These are phyloP conservation scores for Diadema setosum DNA, from an alignment of 35 echinoderm and acorn worm species.

Conservation along the genomic window DNA sequence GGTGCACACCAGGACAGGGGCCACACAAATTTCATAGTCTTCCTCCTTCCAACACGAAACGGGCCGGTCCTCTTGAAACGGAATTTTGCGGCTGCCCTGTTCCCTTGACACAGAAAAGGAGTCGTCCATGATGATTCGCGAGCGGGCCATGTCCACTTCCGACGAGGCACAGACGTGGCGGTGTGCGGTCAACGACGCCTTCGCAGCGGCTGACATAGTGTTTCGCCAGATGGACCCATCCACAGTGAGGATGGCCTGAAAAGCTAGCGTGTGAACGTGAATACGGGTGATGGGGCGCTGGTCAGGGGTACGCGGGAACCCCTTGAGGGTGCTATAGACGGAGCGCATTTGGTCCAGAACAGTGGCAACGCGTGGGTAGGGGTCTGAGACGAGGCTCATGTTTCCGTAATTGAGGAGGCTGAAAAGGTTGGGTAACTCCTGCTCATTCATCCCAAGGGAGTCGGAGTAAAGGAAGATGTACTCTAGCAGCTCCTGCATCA, in stretches of 20 bases:
- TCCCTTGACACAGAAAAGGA: conserved; percentile 79
- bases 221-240: conserved; percentile 88
- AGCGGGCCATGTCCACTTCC: conserved; percentile 63
- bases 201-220: conserved; percentile 92
- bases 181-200: conserved; percentile 85
- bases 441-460: conserved; percentile 93
- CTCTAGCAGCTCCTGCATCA: conserved; percentile 64
- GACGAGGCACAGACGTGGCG: conserved; percentile 73
- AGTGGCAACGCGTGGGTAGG: conserved; percentile 83
- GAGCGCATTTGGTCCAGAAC: conserved; percentile 91
- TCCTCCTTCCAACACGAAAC: conserved; percentile 96
- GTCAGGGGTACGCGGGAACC: not conserved
- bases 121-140: conserved; percentile 93
- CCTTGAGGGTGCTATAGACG: conserved; percentile 52
- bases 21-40: conserved; percentile 82
- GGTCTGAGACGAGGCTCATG: conserved; percentile 66
- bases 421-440: conserved; percentile 90
- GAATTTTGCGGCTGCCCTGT: conserved; percentile 53
- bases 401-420: conserved; percentile 86
- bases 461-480: conserved; percentile 71
- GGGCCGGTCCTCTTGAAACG: conserved; percentile 58
- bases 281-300: conserved; percentile 58
- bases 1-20: conserved; percentile 93
- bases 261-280: conserved; percentile 97
- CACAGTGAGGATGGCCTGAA: conserved; percentile 88